A percentile compares a stretch with the other conserved stretches of the same genome.
Conservation (phyloP, 1,140 invertebrate genomes). For the Myzus persicae region DNA sequence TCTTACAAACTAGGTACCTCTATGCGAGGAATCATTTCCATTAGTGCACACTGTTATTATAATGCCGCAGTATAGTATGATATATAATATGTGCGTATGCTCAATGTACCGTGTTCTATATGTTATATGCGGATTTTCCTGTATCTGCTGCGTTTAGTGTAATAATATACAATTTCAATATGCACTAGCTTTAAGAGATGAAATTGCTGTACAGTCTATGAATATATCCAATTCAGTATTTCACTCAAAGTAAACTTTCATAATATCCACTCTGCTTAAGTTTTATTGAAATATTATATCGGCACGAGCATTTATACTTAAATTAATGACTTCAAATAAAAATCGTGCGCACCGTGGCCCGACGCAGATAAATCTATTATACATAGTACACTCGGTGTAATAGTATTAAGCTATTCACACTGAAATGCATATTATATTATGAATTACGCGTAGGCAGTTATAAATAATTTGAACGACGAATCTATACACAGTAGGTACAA, state of each 20-base stretch:
- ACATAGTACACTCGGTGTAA: background rate
- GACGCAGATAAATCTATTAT: background rate
- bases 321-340: slow-evolving; percentile 6
- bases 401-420: background rate
- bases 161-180: background rate
- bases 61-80: background rate
- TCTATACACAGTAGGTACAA: too few species aligned
- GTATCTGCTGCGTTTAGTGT: background rate
- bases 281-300: background rate
- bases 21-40: background rate
- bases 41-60: background rate
- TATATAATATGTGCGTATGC: background rate
- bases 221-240: background rate
- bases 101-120: background rate
- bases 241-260: slow-evolving; percentile 11
- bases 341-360: background rate
- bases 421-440: too few species aligned
- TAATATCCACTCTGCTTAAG: background rate
- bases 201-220: background rate
- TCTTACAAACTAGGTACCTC: background rate
- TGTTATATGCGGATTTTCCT: background rate
- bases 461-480: too few species aligned
- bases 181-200: background rate
- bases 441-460: too few species aligned
- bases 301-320: background rate